Base-by-base conservation (phyloP, 2,113 vertebrate species). In the Tamias sibiricus region DNA sequence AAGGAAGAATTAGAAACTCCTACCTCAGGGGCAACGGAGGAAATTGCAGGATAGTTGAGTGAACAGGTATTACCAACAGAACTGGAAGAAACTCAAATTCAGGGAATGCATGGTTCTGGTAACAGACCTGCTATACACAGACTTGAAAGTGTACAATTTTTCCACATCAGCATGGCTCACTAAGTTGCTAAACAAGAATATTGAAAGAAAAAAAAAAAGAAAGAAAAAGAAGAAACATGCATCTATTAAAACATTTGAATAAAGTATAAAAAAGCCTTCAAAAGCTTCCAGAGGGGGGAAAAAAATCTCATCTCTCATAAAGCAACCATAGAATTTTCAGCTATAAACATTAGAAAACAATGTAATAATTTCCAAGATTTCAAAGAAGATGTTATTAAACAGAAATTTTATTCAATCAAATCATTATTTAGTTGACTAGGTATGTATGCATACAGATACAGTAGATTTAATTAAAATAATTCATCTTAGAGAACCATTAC, bases 391-490 rank as follows among this genome's bases (percentile, higher is more conserved):
- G 7, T 69, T 77, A 86, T 93, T 82, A 95, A 96, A 82, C 13
- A 92, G 24, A 93, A 86, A 30, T 57, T 72, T 71, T 57, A 47
- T 12, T 77, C n/a, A 64, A 2, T 72, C 40, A 77, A 95, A n/a
- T 87, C 37, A 57, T 83, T 37, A 64, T 19, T 87, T 57, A 87
- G 71, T 83, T 96, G 32, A 66, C 47, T 76, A 69, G 69, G 5
- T 11, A 83, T 71, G 49, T 62, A 76, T 71, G 24, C 10, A 74
- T 72, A 37, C 47, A 88, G 32, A 37, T 84, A 79, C 49, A 88
- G 59, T 69, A 91, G 49, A 89, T 9, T 83, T 81, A 83, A 37
- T 85, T 95, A 85, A 89, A 87, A 13, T 44, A 93, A 75, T 87
- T 66, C 85, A 59, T 40, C 47, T 80, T 80, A 88, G 17, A 47